These are phyloP conservation scores for Mesoligia furuncula DNA, from an alignment of 2,888 invertebrate species.

Conservation along the genomic window DNA sequence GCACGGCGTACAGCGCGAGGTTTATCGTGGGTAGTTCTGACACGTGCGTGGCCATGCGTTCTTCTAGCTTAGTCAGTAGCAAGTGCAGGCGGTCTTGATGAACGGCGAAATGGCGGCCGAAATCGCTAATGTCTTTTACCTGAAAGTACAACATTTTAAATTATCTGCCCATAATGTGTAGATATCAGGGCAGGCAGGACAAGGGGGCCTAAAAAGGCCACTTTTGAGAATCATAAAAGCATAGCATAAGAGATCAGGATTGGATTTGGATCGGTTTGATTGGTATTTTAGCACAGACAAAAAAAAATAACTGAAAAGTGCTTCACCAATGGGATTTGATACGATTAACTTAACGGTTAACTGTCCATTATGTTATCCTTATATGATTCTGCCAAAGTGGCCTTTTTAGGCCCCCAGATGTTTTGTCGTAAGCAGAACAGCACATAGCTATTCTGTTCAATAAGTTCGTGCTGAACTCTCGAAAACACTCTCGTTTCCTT, in stretches of 20 bases:
- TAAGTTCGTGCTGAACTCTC: neutral
- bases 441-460: neutral
- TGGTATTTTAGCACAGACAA: too few species aligned
- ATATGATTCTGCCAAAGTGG: too few species aligned
- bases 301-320: too few species aligned
- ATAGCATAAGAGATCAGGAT: too few species aligned
- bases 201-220: too few species aligned
- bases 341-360: too few species aligned
- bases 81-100: conserved; percentile 94
- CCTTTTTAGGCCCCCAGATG: too few species aligned
- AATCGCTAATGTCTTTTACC: conserved; percentile 73
- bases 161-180: neutral
- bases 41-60: conserved; percentile 95
- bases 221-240: too few species aligned
- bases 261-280: too few species aligned
- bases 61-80: conserved; percentile 96
- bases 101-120: conserved; percentile 91
- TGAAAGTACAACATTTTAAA: conserved; percentile 42
- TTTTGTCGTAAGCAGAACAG: too few species aligned
- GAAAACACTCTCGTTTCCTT: neutral
- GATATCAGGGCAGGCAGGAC: neutral
- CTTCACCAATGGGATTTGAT: too few species aligned
- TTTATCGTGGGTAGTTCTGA: conserved; percentile 95
- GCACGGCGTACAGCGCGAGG: conserved; percentile 95
- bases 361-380: too few species aligned